Evolutionary conservation across 2,113 vertebrate genomes (phyloP).

Genomic region (Monopterus albus): DNA sequence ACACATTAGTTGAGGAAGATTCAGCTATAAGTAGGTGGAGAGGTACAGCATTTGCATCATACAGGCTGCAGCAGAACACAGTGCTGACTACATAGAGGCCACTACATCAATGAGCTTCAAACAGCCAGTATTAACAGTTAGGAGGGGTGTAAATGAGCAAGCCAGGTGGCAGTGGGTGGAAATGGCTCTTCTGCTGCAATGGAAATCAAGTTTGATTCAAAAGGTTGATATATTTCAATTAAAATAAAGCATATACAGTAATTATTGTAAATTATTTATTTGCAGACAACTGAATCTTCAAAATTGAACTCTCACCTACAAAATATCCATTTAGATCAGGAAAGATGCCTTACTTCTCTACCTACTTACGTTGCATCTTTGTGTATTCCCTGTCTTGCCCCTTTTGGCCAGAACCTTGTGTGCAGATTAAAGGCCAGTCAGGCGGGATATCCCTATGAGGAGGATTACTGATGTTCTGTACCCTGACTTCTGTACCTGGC

Average conservation of each 20-base stretch:
- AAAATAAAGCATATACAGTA: not conserved
- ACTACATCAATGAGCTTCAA: constrained; percentile 15
- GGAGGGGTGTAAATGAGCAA: not conserved
- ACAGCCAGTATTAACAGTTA: constrained; percentile 1
- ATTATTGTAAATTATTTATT: not conserved
- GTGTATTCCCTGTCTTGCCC: constrained; percentile 1
- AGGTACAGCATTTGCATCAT: constrained; percentile 6
- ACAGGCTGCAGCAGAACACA: constrained; percentile 2
- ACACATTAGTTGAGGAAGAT: too few relatives aligned
- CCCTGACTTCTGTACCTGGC: constrained; percentile 45
- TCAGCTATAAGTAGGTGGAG: constrained; percentile 10
- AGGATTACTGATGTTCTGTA: constrained; percentile 69
- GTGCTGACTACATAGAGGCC: constrained; percentile 19
- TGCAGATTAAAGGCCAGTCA: constrained; percentile 54
- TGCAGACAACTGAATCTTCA: too few relatives aligned
- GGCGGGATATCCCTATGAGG: constrained; percentile 43
- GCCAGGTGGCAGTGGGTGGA: not conserved
- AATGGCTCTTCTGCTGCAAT: not conserved
- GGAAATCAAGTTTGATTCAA: not conserved
- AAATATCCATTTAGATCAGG: not conserved
- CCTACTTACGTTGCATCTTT: not conserved
- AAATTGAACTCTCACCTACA: too few relatives aligned
- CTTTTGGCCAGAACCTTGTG: constrained; percentile 9
- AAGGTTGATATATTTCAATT: not conserved
- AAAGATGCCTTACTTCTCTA: not conserved